phyloP scores from a whole-genome alignment of 2,888 invertebrate species.

The Hecatera dysodea region DNA sequence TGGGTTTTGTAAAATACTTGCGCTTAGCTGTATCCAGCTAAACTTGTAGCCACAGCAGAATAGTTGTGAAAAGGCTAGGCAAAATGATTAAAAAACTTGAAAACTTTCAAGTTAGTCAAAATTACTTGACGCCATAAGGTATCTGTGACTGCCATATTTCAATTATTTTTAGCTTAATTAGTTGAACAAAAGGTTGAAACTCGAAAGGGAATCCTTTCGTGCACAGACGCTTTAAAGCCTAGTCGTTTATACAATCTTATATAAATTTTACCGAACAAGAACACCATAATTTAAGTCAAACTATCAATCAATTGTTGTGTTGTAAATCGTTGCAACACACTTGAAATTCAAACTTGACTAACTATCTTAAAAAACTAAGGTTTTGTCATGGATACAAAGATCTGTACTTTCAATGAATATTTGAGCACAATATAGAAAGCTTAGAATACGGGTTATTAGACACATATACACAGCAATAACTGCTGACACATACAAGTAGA shows the following conservation, averaged over 20 bases:
- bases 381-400: constrained; percentile 73
- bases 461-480: constrained; percentile 38
- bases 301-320: not conserved
- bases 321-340: not conserved
- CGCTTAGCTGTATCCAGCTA: too few relatives aligned
- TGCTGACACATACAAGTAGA: constrained; percentile 38
- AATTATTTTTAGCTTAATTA: not conserved
- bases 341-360: constrained; percentile 53
- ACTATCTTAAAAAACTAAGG: constrained; percentile 66
- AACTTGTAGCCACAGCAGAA: too few relatives aligned
- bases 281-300: not conserved
- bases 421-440: constrained; percentile 70
- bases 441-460: constrained; percentile 60
- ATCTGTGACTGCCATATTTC: not conserved
- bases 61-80: too few relatives aligned
- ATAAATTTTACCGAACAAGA: not conserved
- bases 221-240: not conserved
- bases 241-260: too few relatives aligned
- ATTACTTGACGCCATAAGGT: not conserved
- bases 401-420: constrained; percentile 66
- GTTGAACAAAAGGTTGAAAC: not conserved
- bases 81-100: too few relatives aligned
- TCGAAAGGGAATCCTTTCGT: not conserved
- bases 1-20: too few relatives aligned
- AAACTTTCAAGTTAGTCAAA: too few relatives aligned